Conservation (phyloP, 2,888 invertebrate genomes). For the Epinotia brunnichana region DNA sequence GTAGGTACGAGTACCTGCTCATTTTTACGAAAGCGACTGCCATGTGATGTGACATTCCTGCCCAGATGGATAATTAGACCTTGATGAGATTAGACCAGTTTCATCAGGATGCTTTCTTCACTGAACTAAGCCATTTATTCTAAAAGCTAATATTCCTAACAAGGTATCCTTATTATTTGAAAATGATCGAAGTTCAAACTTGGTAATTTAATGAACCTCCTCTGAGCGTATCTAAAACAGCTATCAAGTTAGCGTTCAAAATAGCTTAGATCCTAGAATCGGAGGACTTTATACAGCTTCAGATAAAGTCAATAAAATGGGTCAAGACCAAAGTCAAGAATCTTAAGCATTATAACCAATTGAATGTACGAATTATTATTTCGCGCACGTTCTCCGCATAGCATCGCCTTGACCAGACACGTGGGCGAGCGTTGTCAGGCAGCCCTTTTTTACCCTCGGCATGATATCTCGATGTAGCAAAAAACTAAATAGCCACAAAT, state of each 20-base stretch:
- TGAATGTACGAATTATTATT: slow-evolving; percentile 27
- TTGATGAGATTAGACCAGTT: no score
- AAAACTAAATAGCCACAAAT: slow-evolving; percentile 14
- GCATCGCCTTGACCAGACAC: slow-evolving; percentile 19
- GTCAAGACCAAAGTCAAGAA: slow-evolving; percentile 13
- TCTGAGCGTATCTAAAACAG: slow-evolving; percentile 28
- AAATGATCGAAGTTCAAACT: slow-evolving; percentile 36
- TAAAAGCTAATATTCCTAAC: slow-evolving; percentile 24
- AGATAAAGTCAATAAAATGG: slow-evolving; percentile 20
- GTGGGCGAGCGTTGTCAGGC: background rate
- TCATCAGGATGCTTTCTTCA: background rate
- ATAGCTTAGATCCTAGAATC: slow-evolving; percentile 10
- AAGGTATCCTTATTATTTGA: slow-evolving; percentile 26
- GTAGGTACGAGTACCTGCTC: no score
- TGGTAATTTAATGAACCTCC: slow-evolving; percentile 30
- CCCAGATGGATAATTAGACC: no score
- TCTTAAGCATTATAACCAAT: slow-evolving; percentile 14
- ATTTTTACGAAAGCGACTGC: no score
- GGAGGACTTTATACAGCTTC: background rate
- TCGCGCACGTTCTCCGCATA: slow-evolving; percentile 20
- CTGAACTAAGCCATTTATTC: slow-evolving; percentile 3
- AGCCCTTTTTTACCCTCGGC: background rate
- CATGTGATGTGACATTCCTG: no score
- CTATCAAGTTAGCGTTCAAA: slow-evolving; percentile 33
- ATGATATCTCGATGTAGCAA: slow-evolving; percentile 12